Conservation (phyloP, 2,113 vertebrate genomes). For the Ceuthmochares aereus region DNA sequence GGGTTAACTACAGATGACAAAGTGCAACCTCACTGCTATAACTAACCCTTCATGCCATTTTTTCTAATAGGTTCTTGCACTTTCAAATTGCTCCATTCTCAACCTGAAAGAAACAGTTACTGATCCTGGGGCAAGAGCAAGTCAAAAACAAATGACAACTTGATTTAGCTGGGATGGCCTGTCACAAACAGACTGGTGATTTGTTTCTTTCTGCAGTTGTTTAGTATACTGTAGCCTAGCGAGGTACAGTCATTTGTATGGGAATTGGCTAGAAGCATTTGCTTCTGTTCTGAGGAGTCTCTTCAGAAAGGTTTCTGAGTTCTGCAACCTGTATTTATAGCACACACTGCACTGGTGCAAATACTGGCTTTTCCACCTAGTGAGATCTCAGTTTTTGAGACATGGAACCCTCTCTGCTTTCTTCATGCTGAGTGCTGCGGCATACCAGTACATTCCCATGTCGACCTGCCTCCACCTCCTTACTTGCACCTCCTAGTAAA, state of each 20-base stretch:
- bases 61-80: slow-evolving; percentile 70
- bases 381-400: background rate
- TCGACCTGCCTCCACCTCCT: background rate
- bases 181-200: slow-evolving; percentile 68
- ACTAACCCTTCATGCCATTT: slow-evolving; percentile 70
- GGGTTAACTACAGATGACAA: slow-evolving; percentile 68
- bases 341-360: background rate
- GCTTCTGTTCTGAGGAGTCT: background rate
- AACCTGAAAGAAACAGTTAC: slow-evolving; percentile 62
- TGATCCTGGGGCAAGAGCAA: slow-evolving; percentile 60
- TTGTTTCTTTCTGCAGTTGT: slow-evolving; percentile 56
- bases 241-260: slow-evolving; percentile 22
- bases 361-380: background rate
- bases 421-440: background rate
- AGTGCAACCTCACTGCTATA: slow-evolving; percentile 59
- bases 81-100: slow-evolving; percentile 67
- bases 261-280: background rate
- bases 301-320: background rate
- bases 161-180: slow-evolving; percentile 70
- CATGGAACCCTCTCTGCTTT: background rate
- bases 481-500: background rate
- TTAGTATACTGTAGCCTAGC: slow-evolving; percentile 37
- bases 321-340: background rate
- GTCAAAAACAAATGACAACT: slow-evolving; percentile 74
- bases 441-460: background rate